Evolutionary conservation across 2,797 vertebrate genomes (phyloP), one percentile per base, ranked within the genome.

Genomic region (Microchirus variegatus): DNA sequence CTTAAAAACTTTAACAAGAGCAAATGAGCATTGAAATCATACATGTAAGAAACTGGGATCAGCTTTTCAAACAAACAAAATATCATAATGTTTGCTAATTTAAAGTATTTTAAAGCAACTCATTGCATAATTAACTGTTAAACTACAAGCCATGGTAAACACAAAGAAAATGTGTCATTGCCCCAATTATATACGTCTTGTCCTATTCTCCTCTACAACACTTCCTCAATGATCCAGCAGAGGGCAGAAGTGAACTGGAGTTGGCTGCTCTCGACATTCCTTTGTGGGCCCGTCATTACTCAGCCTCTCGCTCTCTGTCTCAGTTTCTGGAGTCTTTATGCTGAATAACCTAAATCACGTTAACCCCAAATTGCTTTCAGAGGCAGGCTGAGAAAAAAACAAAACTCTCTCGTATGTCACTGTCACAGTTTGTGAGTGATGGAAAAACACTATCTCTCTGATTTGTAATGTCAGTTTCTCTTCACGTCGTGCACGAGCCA

Each of bases 291-390:
- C 70, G 81, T 91, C 86, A 90, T 87, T 77, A 75, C 73, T 77
- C 77, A 69, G 63, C 77, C 64, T 63, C 73, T 84, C 55, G 5
- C 22, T 82, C 69, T 85, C 70, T 45, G 50, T 62, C 81, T 77
- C 62, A 67, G 59, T 81, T 75, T 74, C 77, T 75, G 75, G 78
- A 88, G 80, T 58, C 73, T 65, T 85, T 85, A 70, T 89, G 76
- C 87, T 87, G 70, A 89, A 86, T 87, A 86, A 87, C 70, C 74
- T 75, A 69, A 86, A 89, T 91, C 47, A 51, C 67, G 53, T 89
- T 87, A 92, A 92, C 89, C 90, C 80, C 80, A 90, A 71, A 90
- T 90, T 85, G 54, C 75, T 73, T 63, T 78, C 70, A 75, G 69
- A 58, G 41, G 64, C 59, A 62, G 74, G 51, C 71, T 58, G 51